These are phyloP conservation scores for Isichthys henryi DNA, from an alignment of 2,113 vertebrate species.

Conservation along the genomic window DNA sequence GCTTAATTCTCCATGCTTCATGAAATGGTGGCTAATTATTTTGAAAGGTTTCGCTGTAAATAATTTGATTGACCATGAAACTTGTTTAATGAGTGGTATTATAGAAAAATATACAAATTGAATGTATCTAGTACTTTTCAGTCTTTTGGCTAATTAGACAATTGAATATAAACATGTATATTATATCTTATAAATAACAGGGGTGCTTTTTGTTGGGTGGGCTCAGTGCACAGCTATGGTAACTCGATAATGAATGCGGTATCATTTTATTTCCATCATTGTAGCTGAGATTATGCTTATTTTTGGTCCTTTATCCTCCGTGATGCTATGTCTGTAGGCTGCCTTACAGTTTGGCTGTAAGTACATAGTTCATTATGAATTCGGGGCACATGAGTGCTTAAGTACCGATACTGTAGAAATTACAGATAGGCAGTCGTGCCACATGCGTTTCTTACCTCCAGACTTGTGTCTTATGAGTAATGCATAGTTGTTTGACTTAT, in stretches of 20 bases:
- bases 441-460: background rate
- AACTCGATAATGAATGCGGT: background rate
- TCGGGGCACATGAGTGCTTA: background rate
- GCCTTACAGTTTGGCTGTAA: background rate
- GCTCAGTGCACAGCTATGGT: background rate
- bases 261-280: background rate
- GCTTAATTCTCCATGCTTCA: background rate
- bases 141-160: background rate
- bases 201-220: background rate
- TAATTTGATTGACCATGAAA: background rate
- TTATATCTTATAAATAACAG: background rate
- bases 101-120: background rate
- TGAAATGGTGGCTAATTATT: background rate
- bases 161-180: background rate
- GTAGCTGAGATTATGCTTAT: background rate
- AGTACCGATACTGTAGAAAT: background rate
- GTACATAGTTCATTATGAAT: background rate
- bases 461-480: background rate
- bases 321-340: background rate
- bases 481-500: background rate
- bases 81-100: background rate
- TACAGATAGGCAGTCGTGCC: background rate
- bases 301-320: background rate
- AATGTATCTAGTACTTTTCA: background rate
- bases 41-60: background rate